A percentile compares a stretch with the other conserved stretches of the same genome.
Evolutionary conservation across 2,797 vertebrate species (phyloP).

Genomic region (Hafferia zeledoni): DNA sequence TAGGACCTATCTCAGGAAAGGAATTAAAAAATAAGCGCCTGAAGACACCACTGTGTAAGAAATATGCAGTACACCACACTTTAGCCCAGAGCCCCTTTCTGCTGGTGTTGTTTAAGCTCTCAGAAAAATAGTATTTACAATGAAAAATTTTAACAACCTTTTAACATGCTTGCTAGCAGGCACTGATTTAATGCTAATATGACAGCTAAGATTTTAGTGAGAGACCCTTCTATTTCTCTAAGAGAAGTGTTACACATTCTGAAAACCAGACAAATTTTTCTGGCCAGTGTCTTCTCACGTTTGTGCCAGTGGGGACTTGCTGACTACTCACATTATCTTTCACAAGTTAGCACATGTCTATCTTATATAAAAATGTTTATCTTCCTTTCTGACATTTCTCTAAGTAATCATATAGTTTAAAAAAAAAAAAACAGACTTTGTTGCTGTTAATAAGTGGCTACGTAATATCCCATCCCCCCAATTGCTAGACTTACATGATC

Average conservation of each 20-base stretch:
- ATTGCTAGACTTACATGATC: neutral
- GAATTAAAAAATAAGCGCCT: constrained; percentile 13
- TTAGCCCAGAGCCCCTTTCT: neutral
- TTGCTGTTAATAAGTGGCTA: neutral
- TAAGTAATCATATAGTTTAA: neutral
- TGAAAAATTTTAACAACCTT: constrained; percentile 26
- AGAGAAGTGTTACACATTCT: constrained; percentile 19
- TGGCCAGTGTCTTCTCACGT: constrained; percentile 30
- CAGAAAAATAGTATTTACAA: neutral
- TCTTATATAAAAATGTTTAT: neutral
- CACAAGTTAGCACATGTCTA: neutral
- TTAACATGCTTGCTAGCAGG: neutral
- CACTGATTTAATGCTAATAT: constrained; percentile 35
- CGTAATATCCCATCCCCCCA: neutral
- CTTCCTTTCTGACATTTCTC: neutral
- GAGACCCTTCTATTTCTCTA: constrained; percentile 50
- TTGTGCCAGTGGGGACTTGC: constrained; percentile 40
- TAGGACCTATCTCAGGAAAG: neutral
- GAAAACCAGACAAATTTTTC: constrained; percentile 54
- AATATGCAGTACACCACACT: neutral
- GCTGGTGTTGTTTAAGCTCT: constrained; percentile 2
- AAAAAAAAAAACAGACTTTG: neutral
- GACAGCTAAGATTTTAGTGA: constrained; percentile 45
- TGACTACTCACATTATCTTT: constrained; percentile 46
- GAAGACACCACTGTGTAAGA: neutral